phyloP scores from a whole-genome alignment of 1,140 invertebrate species.

The Gryon sp. region DNA sequence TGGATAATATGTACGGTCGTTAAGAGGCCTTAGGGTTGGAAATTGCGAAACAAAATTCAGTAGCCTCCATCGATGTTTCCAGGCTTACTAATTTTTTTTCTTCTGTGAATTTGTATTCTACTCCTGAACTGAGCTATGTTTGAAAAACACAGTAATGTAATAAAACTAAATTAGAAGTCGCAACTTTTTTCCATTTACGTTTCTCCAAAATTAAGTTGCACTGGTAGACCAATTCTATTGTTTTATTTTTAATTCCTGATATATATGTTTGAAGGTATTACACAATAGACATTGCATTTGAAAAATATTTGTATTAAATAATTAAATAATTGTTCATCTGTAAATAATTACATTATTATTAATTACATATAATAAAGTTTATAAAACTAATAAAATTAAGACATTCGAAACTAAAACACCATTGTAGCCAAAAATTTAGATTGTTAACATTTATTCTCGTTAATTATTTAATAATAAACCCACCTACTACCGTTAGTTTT shows the following conservation, averaged over 20 bases:
- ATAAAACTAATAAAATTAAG: too few relatives aligned
- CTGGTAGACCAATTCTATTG: slow-evolving; percentile 31
- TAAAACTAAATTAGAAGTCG: slow-evolving; percentile 46
- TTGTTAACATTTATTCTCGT: too few relatives aligned
- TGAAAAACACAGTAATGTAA: slow-evolving; percentile 54
- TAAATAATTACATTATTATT: too few relatives aligned
- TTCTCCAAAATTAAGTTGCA: slow-evolving; percentile 21
- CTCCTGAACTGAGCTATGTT: slow-evolving; percentile 35
- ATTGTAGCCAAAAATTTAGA: too few relatives aligned
- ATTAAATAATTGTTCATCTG: too few relatives aligned
- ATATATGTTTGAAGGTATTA: too few relatives aligned
- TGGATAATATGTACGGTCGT: slow-evolving; percentile 50
- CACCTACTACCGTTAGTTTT: too few relatives aligned
- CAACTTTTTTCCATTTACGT: slow-evolving; percentile 40
- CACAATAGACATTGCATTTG: too few relatives aligned
- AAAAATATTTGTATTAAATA: too few relatives aligned
- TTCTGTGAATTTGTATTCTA: slow-evolving; percentile 47
- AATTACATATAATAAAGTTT: too few relatives aligned
- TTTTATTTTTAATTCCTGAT: slow-evolving; percentile 26
- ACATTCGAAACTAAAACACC: too few relatives aligned
- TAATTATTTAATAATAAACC: too few relatives aligned
- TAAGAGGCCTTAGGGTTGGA: slow-evolving; percentile 34
- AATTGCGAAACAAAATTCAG: slow-evolving; percentile 47
- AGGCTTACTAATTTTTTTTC: slow-evolving; percentile 40
- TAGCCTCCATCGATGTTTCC: slow-evolving; percentile 45